Conservation (phyloP, 1,140 invertebrate species). For the Bombus ignitus region DNA sequence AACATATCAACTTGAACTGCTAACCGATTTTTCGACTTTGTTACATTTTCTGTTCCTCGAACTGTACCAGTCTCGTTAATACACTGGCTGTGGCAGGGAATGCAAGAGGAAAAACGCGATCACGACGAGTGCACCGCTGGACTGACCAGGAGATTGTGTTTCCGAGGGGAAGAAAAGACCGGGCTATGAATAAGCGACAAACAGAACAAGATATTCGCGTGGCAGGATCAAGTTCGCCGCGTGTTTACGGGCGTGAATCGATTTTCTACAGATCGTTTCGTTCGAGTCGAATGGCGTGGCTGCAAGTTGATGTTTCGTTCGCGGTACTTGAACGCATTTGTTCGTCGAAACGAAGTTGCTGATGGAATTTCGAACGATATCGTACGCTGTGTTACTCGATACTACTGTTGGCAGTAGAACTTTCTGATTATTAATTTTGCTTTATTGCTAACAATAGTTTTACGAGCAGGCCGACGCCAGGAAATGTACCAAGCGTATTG, state of each 20-base stretch:
- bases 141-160: conserved; percentile 29
- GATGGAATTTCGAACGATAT: conserved; percentile 7
- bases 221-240: conserved; percentile 27
- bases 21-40: too few species aligned
- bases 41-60: not conserved
- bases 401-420: not conserved
- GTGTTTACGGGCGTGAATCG: conserved; percentile 27
- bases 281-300: not conserved
- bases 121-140: too few species aligned
- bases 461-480: not conserved
- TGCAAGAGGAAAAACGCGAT: too few species aligned
- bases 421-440: conserved; percentile 21
- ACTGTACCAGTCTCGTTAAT: not conserved
- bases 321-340: not conserved
- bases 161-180: conserved; percentile 7
- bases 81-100: not conserved
- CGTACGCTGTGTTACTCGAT: not conserved
- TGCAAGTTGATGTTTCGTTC: conserved; percentile 15
- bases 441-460: not conserved
- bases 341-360: not conserved
- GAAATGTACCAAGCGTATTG: not conserved
- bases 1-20: too few species aligned
- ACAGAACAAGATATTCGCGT: conserved; percentile 25
- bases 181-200: conserved; percentile 19
- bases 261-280: conserved; percentile 8